Evolutionary conservation across 2,797 vertebrate genomes (phyloP).

Genomic region (Lithobates pipiens): DNA sequence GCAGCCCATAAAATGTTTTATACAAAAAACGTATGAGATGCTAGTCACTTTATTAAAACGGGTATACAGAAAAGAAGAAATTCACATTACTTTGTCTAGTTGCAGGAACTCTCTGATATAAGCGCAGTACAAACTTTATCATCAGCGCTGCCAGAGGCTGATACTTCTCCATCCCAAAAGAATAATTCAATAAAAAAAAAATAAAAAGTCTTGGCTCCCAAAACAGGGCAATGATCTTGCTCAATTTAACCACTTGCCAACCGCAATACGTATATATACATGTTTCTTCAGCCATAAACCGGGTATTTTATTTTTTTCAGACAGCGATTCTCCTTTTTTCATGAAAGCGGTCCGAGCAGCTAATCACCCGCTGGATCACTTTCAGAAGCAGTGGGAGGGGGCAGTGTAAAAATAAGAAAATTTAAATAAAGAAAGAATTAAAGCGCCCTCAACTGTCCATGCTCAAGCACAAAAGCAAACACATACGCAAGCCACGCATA

Average conservation of each 20-base stretch:
- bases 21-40: constrained; percentile 23
- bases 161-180: constrained; percentile 7
- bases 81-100: constrained; percentile 27
- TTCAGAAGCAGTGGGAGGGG: no score
- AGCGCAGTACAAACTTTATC: constrained; percentile 44
- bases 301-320: no score
- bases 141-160: background rate
- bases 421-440: no score
- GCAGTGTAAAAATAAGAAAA: no score
- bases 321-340: no score
- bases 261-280: no score
- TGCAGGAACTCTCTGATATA: constrained; percentile 13
- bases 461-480: no score
- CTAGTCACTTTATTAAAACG: constrained; percentile 18
- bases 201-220: constrained; percentile 36
- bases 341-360: no score
- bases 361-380: no score
- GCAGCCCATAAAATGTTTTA: constrained; percentile 27
- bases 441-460: no score
- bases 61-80: constrained; percentile 5
- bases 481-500: no score
- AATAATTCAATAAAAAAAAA: constrained; percentile 35
- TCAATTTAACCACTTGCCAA: constrained; percentile 15
- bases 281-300: no score
- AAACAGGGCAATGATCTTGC: constrained; percentile 48